Evolutionary conservation across 1,140 invertebrate genomes (phyloP), one percentile per base, ranked within the genome.

Genomic region (Sycophaga agraensis): DNA sequence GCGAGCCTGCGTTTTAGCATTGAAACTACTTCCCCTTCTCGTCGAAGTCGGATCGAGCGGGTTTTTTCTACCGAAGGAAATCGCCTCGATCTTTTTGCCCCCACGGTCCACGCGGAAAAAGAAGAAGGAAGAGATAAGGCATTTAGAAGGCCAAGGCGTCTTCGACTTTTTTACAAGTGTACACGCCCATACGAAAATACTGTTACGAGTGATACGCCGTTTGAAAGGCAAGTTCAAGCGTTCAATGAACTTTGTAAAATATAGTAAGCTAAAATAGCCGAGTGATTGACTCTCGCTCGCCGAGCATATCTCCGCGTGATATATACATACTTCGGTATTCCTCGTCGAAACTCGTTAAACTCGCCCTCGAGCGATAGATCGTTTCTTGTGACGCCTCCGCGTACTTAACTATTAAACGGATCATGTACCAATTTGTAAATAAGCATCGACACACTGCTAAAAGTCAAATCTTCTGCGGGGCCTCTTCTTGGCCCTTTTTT

Each of bases 261-360:
- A 28, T 50, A 24, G 21, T 39, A 22, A 26, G 28, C 5, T 24
- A 45, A 46, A 31, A 57, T 31, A 34, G 24, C 43, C 22, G 26
- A 31, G 21, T 48, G 48, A 51, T 16, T 24, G 26, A 39, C 1
- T 19, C 3, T 35, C n/a, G 34, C 22, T 48, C 26, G 2, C 34
- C 49, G 31, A 54, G 28, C 31, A 46, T 60, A 51, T 54, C 28
- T 50, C 14, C 22, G 19, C 49, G 49, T 39, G 22, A 54, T 39
- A 51, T 43, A 24, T 24, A 26, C 26, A 58, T 35, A 53, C 43
- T 48, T 55, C 14, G 34, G 34, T 48, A 61, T 55, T 61, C 45
- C 51, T 61, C 34, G 24, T 61, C 50, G 22, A 60, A 60, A 54
- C 26, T 60, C 17, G 49, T 51, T 43, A 55, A 53, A n/a, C 49